Evolutionary conservation across 2,113 vertebrate genomes (phyloP).

Genomic region (Mobula hypostoma): DNA sequence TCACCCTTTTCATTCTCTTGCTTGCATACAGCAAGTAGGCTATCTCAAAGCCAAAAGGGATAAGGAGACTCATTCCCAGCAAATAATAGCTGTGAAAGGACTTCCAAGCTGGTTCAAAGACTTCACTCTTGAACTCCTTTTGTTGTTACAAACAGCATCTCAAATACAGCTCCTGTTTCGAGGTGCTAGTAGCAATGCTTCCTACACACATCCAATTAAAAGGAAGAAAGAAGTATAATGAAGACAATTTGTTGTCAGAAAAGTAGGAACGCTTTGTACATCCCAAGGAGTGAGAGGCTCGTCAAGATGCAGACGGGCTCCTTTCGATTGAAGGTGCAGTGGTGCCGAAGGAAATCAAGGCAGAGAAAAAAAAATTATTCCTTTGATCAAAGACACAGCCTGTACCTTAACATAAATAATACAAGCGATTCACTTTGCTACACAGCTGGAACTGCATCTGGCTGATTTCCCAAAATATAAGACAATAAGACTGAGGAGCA

Average conservation of each 20-base stretch:
- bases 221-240: neutral
- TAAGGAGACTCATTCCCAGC: neutral
- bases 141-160: neutral
- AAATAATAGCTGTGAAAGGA: neutral
- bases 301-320: neutral
- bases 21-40: neutral
- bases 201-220: neutral
- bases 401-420: conserved; percentile 23
- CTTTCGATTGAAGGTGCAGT: neutral
- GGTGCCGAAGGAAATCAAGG: neutral
- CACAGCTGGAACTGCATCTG: neutral
- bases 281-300: neutral
- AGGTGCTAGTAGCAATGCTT: neutral
- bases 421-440: neutral
- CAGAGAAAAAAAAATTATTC: neutral
- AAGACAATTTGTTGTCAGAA: neutral
- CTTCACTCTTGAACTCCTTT: neutral
- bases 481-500: too few relatives aligned
- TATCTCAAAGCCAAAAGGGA: neutral
- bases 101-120: neutral
- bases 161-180: neutral
- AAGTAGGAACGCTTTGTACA: neutral
- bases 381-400: neutral
- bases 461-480: neutral
- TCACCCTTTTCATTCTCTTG: neutral